Evolutionary conservation across 2,113 vertebrate genomes (phyloP).

Genomic region (Mormyrus lacerda): DNA sequence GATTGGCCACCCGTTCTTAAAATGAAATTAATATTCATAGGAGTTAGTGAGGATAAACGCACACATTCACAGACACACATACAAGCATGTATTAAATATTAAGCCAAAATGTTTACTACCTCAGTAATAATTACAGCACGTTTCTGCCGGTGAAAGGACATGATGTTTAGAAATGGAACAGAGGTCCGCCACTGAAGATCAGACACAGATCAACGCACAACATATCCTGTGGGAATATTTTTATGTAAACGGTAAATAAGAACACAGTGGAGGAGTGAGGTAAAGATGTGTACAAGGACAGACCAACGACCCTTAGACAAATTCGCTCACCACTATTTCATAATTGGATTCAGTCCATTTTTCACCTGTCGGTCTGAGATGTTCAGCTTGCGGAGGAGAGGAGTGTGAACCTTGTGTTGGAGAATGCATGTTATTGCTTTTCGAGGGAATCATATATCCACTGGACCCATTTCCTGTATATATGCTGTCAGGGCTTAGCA

Average conservation of each 20-base stretch:
- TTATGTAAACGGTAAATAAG: slow-evolving; percentile 6
- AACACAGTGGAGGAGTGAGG: neutral
- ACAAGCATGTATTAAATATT: slow-evolving; percentile 2
- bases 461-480: neutral
- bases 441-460: neutral
- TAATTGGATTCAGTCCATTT: neutral
- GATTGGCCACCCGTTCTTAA: neutral
- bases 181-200: neutral
- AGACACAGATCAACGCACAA: neutral
- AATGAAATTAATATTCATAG: slow-evolving; percentile 7
- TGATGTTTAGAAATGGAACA: neutral
- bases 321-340: neutral
- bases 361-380: neutral
- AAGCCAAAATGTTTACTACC: neutral
- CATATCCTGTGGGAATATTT: neutral
- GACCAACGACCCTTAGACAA: slow-evolving; percentile 20
- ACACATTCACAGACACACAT: neutral
- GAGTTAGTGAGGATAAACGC: neutral
- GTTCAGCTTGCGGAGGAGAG: neutral
- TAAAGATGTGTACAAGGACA: neutral
- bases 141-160: neutral
- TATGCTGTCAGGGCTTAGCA: neutral
- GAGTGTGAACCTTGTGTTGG: neutral
- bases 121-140: neutral
- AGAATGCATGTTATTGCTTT: neutral